These are phyloP conservation scores for Trematocara variabile DNA, from an alignment of 2,113 vertebrate genomes.

Conservation along the genomic window DNA sequence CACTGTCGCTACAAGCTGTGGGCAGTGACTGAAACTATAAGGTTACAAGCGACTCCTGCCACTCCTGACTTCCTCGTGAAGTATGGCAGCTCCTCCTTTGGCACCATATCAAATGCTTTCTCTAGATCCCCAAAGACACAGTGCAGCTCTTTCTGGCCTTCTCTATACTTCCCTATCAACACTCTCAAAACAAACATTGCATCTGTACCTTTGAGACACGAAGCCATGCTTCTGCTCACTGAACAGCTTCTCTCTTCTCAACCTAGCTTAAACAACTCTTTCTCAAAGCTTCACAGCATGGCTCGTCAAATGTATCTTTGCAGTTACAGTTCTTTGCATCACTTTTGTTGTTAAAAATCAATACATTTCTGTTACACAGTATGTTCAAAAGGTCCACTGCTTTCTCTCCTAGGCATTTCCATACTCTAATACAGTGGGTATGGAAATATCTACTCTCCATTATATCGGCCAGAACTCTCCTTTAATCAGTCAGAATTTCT, in stretches of 20 bases:
- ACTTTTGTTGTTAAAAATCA: neutral
- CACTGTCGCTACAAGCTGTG: neutral
- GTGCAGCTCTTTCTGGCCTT: neutral
- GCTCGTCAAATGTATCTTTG: neutral
- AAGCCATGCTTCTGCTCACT: neutral
- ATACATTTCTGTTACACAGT: neutral
- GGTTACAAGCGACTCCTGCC: neutral
- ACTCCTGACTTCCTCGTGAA: neutral
- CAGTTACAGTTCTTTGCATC: neutral
- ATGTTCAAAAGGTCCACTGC: neutral
- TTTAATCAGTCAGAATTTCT: fast-evolving
- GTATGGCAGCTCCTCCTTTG: neutral
- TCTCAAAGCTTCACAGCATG: neutral
- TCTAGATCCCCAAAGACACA: neutral
- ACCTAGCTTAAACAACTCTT: neutral
- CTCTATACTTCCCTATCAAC: neutral
- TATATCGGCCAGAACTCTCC: neutral
- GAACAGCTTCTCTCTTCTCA: neutral
- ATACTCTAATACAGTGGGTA: neutral
- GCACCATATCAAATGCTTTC: neutral
- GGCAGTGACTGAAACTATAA: neutral
- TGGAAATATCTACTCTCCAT: neutral
- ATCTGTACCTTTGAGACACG: neutral
- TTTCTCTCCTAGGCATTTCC: neutral
- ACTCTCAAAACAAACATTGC: neutral